Evolutionary conservation across 37 sponge, comb jelly and placozoan genomes (phyloP), one percentile per base, ranked within the genome.

Genomic region (Beroe forskalii): DNA sequence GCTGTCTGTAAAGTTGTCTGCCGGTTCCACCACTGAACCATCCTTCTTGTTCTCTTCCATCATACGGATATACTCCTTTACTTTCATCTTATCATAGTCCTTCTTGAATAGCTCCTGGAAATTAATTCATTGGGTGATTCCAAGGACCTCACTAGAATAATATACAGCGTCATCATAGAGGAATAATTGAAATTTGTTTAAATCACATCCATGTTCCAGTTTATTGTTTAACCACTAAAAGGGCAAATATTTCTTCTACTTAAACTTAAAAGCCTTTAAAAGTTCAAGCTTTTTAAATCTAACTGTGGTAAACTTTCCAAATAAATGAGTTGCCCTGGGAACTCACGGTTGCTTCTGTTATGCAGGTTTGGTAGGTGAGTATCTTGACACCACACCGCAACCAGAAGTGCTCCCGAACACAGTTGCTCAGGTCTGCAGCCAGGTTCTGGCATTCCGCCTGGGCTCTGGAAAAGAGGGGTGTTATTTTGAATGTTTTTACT

Each of bases 11-110:
- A 35, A 20, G 39, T 36, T 35, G 9, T 37, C 40, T 32, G 75
- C 33, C 9, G 9, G 28, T 4, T 63, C 66, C 14, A 63, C 25
- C 2, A 63, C 25, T 63, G 28, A 3, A 4, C 75, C 38, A 4
- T 36, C 8, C 6, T 72, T 20, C 14, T 72, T 30, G 8, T 72
- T 23, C 75, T 37, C 40, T 22, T 72, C 31, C 75, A 72, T 72
- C 40, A 72, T 8, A 3, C 33, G 23, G 14, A 72, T 72, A 20
- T 38, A 72, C 40, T 72, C 75, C 75, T 72, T 72, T 72, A 72
- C 33, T 37, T 72, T 72, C 1, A 38, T 22, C 38, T 37, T 37
- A 39, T 72, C 75, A 30, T 72, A 72, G 38, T 72, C 75, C 22
- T 72, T 39, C 19, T 72, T 72, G 20, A 72, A 72, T 35, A 37